Evolutionary conservation across 2,797 vertebrate species (phyloP).

Genomic region (Lacerta agilis): DNA sequence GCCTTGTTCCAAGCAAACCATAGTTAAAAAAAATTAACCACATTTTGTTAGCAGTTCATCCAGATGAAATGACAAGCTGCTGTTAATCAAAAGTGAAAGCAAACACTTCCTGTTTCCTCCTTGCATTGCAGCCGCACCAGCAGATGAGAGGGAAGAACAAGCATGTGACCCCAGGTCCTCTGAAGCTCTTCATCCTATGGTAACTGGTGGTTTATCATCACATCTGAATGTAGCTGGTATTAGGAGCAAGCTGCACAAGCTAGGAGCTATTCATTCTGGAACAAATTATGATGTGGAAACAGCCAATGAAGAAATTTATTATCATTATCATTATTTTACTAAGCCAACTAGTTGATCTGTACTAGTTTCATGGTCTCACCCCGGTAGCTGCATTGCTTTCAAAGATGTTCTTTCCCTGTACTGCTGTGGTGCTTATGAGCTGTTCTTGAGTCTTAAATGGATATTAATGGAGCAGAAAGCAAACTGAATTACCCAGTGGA

Average conservation of each 20-base stretch:
- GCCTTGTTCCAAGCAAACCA: no score
- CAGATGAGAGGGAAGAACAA: background rate
- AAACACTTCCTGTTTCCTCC: background rate
- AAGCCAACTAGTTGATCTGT: background rate
- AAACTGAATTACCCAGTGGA: slow-evolving; percentile 43
- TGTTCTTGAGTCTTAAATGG: slow-evolving; percentile 5
- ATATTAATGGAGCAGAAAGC: slow-evolving; percentile 38
- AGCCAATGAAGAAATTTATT: background rate
- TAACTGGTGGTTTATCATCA: background rate
- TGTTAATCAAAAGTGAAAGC: background rate
- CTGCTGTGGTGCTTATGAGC: slow-evolving; percentile 1
- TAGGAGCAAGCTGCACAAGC: background rate
- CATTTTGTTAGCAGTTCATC: no score
- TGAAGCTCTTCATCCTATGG: background rate
- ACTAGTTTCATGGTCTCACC: background rate
- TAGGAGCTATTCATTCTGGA: background rate
- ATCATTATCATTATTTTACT: background rate
- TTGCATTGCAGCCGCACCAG: background rate
- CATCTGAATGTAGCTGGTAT: background rate
- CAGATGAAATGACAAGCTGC: no score
- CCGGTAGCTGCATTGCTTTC: slow-evolving; percentile 35
- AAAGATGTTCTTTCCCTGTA: slow-evolving; percentile 40
- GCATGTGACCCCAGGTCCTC: background rate
- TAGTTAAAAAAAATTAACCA: no score
- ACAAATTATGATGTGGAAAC: background rate